phyloP scores from a whole-genome alignment of 2,888 invertebrate species.

The Lasioglossum leucozonium region DNA sequence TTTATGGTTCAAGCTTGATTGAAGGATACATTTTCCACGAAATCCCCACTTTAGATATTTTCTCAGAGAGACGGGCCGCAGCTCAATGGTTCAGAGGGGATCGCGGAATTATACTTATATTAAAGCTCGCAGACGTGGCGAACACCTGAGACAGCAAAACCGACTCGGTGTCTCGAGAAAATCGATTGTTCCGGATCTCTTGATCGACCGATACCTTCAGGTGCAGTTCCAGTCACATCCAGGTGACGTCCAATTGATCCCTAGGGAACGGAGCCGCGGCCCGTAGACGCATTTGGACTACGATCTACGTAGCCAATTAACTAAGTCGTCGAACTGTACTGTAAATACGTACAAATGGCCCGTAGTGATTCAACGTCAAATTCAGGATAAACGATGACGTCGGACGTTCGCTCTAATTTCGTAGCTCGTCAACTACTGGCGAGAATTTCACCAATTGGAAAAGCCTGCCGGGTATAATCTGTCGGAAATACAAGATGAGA shows the following conservation, averaged over 20 bases:
- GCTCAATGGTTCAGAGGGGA: neutral
- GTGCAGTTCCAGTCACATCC: slow-evolving; percentile 30
- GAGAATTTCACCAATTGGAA: neutral
- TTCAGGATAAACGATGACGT: slow-evolving; percentile 33
- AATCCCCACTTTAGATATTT: neutral
- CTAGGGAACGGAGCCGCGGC: slow-evolving; percentile 47
- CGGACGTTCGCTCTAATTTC: neutral
- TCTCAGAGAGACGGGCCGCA: neutral
- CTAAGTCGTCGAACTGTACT: slow-evolving; percentile 54
- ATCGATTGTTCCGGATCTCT: slow-evolving; percentile 38
- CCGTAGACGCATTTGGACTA: slow-evolving; percentile 50
- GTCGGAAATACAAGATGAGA: neutral
- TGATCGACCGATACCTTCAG: slow-evolving; percentile 18
- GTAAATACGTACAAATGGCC: slow-evolving; percentile 65
- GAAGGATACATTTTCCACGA: neutral
- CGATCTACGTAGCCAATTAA: slow-evolving; percentile 65
- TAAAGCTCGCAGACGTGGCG: neutral
- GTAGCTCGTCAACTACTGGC: no score
- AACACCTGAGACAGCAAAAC: neutral
- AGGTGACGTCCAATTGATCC: slow-evolving; percentile 65
- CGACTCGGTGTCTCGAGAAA: slow-evolving; percentile 19
- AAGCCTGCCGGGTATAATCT: no score
- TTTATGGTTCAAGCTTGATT: neutral
- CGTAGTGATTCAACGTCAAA: slow-evolving; percentile 50
- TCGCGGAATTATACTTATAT: neutral